Percentiles rank a stretch among this genome's conserved stretches.
phyloP scores from a whole-genome alignment of 2,797 vertebrate genomes.

The Cephalopachus bancanus region DNA sequence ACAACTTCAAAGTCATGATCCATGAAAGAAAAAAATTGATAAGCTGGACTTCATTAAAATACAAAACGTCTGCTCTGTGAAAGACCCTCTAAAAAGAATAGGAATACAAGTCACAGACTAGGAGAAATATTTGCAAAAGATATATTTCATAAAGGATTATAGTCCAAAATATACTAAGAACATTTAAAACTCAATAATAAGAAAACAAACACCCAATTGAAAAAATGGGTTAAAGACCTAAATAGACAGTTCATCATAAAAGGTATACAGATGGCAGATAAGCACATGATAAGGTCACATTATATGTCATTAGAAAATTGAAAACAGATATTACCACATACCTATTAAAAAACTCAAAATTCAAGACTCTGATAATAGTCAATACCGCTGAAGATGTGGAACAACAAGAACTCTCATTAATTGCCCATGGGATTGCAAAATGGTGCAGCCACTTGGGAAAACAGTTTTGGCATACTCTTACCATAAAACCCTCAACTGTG shows the following conservation, averaged over 20 bases:
- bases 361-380: background rate
- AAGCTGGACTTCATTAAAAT: background rate
- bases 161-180: background rate
- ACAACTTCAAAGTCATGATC: background rate
- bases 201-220: background rate
- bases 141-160: background rate
- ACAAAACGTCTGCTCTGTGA: background rate
- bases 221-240: background rate
- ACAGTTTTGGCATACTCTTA: background rate
- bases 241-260: no score
- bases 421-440: background rate
- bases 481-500: background rate
- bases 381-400: background rate
- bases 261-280: background rate
- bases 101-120: background rate
- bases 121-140: background rate
- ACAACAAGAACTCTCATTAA: no score
- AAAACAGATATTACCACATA: background rate
- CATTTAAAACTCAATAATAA: background rate
- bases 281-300: no score
- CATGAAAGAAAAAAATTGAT: background rate
- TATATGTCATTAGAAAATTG: background rate
- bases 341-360: background rate
- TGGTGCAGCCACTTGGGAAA: background rate
- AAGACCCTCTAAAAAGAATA: background rate